Percentiles rank a stretch among this genome's conserved stretches.
These are phyloP conservation scores for Trileptium ribeirensis DNA, from an alignment of 2,888 invertebrate species.

Conservation along the genomic window DNA sequence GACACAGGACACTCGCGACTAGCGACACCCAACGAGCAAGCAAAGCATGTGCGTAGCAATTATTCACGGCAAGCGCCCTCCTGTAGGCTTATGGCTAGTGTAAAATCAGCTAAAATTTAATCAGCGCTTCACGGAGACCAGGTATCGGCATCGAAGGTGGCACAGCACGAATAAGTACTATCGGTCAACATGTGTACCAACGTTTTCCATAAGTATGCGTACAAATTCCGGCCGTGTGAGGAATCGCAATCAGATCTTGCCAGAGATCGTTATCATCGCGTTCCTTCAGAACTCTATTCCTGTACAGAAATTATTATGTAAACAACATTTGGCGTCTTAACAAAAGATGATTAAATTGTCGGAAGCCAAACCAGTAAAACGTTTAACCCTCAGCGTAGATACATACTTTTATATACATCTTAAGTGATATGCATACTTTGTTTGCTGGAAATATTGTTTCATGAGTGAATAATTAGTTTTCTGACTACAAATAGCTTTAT, in stretches of 20 bases:
- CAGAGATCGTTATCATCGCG: constrained; percentile 87
- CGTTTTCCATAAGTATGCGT: constrained; percentile 64
- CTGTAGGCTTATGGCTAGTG: constrained; percentile 64
- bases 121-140: constrained; percentile 77
- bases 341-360: no score
- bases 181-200: constrained; percentile 78
- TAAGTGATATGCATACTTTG: no score
- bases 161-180: constrained; percentile 68
- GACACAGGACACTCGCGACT: neutral
- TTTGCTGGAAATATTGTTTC: no score
- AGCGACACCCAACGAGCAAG: neutral
- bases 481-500: no score
- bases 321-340: neutral
- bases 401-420: no score
- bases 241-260: constrained; percentile 69
- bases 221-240: constrained; percentile 59
- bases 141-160: constrained; percentile 75
- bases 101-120: constrained; percentile 93
- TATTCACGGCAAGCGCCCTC: constrained; percentile 28
- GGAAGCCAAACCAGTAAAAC: no score
- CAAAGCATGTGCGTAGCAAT: neutral
- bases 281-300: constrained; percentile 95
- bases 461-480: no score
- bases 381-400: no score
- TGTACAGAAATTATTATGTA: constrained; percentile 35